A percentile compares a stretch with the other conserved stretches of the same genome.
Conservation (phyloP, 2,113 vertebrate species). For the Naja naja region DNA sequence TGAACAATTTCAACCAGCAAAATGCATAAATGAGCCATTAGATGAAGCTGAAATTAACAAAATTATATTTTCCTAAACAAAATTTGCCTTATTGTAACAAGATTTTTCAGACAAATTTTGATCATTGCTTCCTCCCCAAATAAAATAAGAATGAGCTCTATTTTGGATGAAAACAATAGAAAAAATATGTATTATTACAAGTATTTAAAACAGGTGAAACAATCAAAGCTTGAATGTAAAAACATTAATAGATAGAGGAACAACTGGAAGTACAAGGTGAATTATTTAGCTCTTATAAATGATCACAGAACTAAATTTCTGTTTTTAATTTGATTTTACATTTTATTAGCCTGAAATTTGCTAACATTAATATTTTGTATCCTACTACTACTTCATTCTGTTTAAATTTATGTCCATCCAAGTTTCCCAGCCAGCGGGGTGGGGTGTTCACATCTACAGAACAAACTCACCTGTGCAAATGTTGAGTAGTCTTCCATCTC, state of each 20-base stretch:
- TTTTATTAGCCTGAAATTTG: constrained; percentile 8
- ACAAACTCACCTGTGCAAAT: constrained; percentile 61
- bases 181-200: constrained; percentile 4
- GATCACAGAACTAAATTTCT: neutral
- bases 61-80: neutral
- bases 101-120: neutral
- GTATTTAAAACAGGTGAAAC: constrained; percentile 23
- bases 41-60: neutral
- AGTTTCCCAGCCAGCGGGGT: neutral
- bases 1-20: neutral
- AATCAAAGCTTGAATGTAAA: constrained; percentile 5
- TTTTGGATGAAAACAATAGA: constrained; percentile 1
- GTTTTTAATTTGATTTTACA: neutral
- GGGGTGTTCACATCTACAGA: constrained; percentile 40
- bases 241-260: constrained; percentile 11
- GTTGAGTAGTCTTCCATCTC: constrained; percentile 54
- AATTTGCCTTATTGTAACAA: neutral
- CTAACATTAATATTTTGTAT: neutral
- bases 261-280: neutral
- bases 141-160: neutral
- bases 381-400: neutral
- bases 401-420: neutral
- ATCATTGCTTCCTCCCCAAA: neutral
- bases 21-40: neutral
- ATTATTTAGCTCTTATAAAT: neutral